Percentiles rank a stretch among this genome's conserved stretches.
phyloP scores from a whole-genome alignment of 2,797 vertebrate genomes.

The Micromesistius poutassou region DNA sequence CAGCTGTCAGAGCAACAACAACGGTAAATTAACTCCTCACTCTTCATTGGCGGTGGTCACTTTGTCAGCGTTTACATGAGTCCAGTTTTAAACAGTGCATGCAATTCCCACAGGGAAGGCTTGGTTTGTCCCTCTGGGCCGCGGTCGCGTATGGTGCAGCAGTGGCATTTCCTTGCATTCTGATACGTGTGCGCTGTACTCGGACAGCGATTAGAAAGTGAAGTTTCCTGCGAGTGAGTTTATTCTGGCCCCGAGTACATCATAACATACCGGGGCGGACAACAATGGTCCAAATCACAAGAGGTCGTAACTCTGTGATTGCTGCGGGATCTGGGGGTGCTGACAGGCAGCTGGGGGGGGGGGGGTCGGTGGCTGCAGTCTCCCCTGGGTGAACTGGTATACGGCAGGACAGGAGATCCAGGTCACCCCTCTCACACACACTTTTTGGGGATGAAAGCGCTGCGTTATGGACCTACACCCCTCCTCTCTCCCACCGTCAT shows the following conservation, averaged over 20 bases:
- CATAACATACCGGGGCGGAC: slow-evolving; percentile 49
- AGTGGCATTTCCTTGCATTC: slow-evolving; percentile 70
- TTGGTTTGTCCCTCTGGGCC: not conserved
- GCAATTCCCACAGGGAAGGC: not conserved
- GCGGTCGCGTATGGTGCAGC: slow-evolving; percentile 48
- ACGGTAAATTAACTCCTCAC: slow-evolving; percentile 54
- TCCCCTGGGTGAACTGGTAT: slow-evolving; percentile 25
- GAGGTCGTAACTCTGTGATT: slow-evolving; percentile 70
- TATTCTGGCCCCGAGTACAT: slow-evolving; percentile 61
- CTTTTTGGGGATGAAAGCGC: slow-evolving; percentile 59
- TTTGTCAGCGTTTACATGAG: slow-evolving; percentile 17
- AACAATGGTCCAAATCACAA: slow-evolving; percentile 56
- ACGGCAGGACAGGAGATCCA: slow-evolving; percentile 54
- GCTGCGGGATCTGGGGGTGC: slow-evolving; percentile 46
- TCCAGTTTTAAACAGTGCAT: slow-evolving; percentile 25
- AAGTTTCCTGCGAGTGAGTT: slow-evolving; percentile 69
- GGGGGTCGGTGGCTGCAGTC: slow-evolving; percentile 54
- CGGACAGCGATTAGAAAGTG: slow-evolving; percentile 61
- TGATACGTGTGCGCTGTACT: slow-evolving; percentile 51
- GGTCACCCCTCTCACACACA: slow-evolving; percentile 54
- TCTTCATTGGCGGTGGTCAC: slow-evolving; percentile 11
- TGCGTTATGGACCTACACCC: slow-evolving; percentile 41
- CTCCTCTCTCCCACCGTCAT: slow-evolving; percentile 41
- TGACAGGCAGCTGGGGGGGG: no score
- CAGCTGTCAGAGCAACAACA: slow-evolving; percentile 30